These are phyloP conservation scores for Sebastes itinus DNA, from an alignment of 2,797 vertebrate species.

Conservation along the genomic window DNA sequence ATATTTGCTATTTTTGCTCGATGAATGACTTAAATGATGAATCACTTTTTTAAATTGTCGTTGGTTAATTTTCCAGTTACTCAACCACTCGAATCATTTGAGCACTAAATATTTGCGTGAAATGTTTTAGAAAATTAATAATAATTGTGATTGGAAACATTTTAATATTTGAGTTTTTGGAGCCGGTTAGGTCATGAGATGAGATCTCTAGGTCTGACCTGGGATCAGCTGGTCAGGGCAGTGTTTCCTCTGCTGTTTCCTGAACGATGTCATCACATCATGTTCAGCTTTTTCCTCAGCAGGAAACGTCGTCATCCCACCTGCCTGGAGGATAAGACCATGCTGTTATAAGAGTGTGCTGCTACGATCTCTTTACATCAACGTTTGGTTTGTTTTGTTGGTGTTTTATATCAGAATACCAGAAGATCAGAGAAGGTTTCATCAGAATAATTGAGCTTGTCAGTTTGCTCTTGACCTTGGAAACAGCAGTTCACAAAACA, in stretches of 20 bases:
- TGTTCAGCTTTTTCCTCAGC: constrained; percentile 6
- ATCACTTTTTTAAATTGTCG: too few relatives aligned
- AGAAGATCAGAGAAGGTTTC: not conserved
- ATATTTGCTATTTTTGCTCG: not conserved
- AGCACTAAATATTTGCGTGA: not conserved
- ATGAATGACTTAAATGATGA: not conserved
- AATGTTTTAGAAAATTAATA: not conserved
- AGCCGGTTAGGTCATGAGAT: not conserved
- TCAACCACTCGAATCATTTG: not conserved
- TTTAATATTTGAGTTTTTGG: not conserved
- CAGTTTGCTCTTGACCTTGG: not conserved
- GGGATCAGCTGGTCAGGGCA: not conserved
- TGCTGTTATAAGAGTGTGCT: not conserved
- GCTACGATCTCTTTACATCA: not conserved
- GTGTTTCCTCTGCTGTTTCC: constrained; percentile 27
- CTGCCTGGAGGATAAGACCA: not conserved
- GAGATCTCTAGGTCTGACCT: not conserved
- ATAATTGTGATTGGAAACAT: not conserved
- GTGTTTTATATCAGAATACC: not conserved
- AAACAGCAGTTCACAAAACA: not conserved
- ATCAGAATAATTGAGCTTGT: not conserved
- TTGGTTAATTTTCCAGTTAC: not conserved
- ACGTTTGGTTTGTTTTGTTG: not conserved
- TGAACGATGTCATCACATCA: not conserved
- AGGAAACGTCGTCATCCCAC: constrained; percentile 3